Evolutionary conservation across 2,113 vertebrate genomes (phyloP).

Genomic region (Pedetes capensis): DNA sequence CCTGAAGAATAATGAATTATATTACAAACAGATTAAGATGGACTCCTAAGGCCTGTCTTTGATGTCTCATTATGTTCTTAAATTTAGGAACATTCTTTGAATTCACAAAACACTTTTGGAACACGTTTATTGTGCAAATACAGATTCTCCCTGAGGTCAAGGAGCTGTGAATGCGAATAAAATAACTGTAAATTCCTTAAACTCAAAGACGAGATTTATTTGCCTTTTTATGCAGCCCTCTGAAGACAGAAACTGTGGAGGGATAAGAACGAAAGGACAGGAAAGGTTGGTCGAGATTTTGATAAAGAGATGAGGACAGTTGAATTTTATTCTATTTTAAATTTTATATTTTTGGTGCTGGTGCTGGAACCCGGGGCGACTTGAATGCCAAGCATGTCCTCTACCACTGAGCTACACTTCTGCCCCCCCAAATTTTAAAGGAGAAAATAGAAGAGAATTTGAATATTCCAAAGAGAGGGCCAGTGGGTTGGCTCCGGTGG

Average conservation of each 20-base stretch:
- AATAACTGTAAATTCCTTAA: neutral
- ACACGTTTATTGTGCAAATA: neutral
- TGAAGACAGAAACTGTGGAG: neutral
- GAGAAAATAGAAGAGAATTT: too few relatives aligned
- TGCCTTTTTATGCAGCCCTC: neutral
- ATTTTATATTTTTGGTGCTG: neutral
- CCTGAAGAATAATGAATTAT: neutral
- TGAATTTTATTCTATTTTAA: neutral
- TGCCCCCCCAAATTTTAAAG: neutral
- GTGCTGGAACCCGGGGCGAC: neutral
- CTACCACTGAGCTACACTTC: neutral
- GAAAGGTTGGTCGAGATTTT: neutral
- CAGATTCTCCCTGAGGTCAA: neutral
- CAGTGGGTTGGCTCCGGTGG: too few relatives aligned
- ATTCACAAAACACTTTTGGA: neutral
- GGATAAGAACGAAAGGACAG: neutral
- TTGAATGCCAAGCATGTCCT: neutral
- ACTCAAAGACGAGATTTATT: neutral
- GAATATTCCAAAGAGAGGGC: neutral
- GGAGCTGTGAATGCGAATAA: neutral
- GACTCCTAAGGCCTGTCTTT: neutral
- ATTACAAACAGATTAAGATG: neutral
- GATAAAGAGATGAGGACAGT: neutral
- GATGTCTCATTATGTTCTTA: neutral
- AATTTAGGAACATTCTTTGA: neutral